Evolutionary conservation across 2,888 invertebrate genomes (phyloP).

Genomic region (Polia nebulosa): DNA sequence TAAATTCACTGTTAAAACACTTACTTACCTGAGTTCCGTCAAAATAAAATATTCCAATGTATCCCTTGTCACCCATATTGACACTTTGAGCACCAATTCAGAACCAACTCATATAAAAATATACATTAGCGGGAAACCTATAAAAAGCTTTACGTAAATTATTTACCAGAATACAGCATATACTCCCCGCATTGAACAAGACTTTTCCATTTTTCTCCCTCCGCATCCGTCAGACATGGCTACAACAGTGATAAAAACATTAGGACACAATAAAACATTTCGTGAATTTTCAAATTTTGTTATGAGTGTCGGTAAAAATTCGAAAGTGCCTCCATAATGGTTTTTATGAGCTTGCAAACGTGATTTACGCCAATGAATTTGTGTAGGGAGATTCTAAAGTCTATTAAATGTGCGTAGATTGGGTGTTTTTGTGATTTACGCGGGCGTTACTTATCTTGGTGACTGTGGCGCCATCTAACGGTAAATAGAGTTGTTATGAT

Average conservation of each 20-base stretch:
- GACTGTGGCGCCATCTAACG: constrained; percentile 69
- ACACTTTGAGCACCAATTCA: constrained; percentile 29
- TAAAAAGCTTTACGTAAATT: constrained; percentile 49
- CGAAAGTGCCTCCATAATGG: constrained; percentile 76
- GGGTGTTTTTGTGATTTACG: constrained; percentile 57
- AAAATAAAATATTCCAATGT: constrained; percentile 4
- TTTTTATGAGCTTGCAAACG: constrained; percentile 78
- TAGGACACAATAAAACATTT: constrained; percentile 81
- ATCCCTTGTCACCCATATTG: constrained; percentile 32
- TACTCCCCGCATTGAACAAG: constrained; percentile 72
- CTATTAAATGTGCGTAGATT: constrained; percentile 67
- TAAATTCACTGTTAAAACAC: not conserved
- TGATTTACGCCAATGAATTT: constrained; percentile 81
- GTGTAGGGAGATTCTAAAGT: constrained; percentile 67
- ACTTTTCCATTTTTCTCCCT: constrained; percentile 81
- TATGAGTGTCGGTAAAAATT: constrained; percentile 77
- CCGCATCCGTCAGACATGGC: constrained; percentile 62
- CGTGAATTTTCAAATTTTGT: constrained; percentile 79
- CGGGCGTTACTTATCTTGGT: constrained; percentile 39
- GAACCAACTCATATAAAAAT: constrained; percentile 40
- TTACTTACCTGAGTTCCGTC: not conserved
- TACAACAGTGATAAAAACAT: constrained; percentile 73
- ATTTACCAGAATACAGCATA: constrained; percentile 47
- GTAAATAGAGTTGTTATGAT: constrained; percentile 53
- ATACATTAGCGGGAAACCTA: constrained; percentile 47